Evolutionary conservation across 2,888 invertebrate species (phyloP).

Genomic region (Agriopis aurantiaria): DNA sequence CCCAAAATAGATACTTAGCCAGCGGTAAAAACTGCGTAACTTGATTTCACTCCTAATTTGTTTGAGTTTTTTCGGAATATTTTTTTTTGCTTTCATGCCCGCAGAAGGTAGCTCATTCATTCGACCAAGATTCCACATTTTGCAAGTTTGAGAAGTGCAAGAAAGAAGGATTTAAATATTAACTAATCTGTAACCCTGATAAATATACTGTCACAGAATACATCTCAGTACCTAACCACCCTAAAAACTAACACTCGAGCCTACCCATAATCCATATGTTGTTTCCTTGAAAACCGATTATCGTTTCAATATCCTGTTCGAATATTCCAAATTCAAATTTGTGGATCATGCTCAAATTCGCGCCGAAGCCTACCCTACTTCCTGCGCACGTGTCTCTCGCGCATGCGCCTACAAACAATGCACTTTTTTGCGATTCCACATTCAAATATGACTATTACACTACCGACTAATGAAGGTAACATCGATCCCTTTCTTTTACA

Average conservation of each 20-base stretch:
- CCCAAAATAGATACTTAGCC: too few relatives aligned
- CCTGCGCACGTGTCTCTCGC: slow-evolving; percentile 73
- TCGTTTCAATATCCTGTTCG: slow-evolving; percentile 82
- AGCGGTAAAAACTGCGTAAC: too few relatives aligned
- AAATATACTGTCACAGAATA: neutral
- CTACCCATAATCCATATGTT: slow-evolving; percentile 76
- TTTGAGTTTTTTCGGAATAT: too few relatives aligned
- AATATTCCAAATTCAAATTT: slow-evolving; percentile 68
- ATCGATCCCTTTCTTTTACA: slow-evolving; percentile 59
- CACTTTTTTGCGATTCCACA: slow-evolving; percentile 77
- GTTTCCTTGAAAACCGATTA: slow-evolving; percentile 71
- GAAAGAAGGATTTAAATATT: neutral
- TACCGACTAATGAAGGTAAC: slow-evolving; percentile 80
- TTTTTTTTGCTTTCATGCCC: too few relatives aligned
- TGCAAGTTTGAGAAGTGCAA: too few relatives aligned
- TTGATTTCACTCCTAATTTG: too few relatives aligned
- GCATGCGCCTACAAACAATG: slow-evolving; percentile 76
- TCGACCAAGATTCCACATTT: too few relatives aligned
- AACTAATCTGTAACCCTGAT: neutral
- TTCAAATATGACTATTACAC: slow-evolving; percentile 72
- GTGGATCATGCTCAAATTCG: slow-evolving; percentile 75
- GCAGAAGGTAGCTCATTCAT: too few relatives aligned
- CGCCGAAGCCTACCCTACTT: slow-evolving; percentile 81
- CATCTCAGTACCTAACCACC: neutral
- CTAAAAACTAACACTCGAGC: slow-evolving; percentile 46